phyloP scores from a whole-genome alignment of 2,113 vertebrate genomes.

The Ramphastos sulfuratus region DNA sequence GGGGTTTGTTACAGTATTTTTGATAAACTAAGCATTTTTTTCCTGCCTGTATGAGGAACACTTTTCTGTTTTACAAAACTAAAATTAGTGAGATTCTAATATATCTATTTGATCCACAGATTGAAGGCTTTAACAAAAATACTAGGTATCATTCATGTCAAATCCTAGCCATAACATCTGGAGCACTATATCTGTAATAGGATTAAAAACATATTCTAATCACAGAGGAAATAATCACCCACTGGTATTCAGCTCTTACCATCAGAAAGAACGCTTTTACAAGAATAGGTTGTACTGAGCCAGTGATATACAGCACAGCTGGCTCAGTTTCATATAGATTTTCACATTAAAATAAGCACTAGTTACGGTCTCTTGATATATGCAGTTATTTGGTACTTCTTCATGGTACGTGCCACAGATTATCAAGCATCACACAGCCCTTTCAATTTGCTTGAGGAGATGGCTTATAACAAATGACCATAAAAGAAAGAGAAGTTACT shows the following conservation, averaged over 20 bases:
- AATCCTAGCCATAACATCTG: neutral
- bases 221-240: constrained; percentile 27
- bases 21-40: neutral
- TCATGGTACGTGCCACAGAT: neutral
- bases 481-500: neutral
- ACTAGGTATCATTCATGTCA: neutral
- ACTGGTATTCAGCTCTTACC: neutral
- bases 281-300: constrained; percentile 5
- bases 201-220: constrained; percentile 1
- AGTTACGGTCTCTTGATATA: neutral
- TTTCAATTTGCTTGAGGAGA: neutral
- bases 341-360: constrained; percentile 12
- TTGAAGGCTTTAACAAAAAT: neutral
- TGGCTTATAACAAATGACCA: neutral
- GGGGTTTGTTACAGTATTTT: neutral
- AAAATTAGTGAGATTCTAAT: neutral
- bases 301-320: constrained; percentile 11
- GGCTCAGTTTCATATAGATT: constrained; percentile 31
- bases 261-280: constrained; percentile 13
- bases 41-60: neutral
- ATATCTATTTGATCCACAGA: neutral
- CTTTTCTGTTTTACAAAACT: neutral
- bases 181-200: neutral
- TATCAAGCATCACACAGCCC: neutral
- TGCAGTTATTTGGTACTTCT: neutral